A percentile compares a stretch with the other conserved stretches of the same genome.
Evolutionary conservation across 2,888 invertebrate genomes (phyloP).

Genomic region (Nemotelus nigrinus): DNA sequence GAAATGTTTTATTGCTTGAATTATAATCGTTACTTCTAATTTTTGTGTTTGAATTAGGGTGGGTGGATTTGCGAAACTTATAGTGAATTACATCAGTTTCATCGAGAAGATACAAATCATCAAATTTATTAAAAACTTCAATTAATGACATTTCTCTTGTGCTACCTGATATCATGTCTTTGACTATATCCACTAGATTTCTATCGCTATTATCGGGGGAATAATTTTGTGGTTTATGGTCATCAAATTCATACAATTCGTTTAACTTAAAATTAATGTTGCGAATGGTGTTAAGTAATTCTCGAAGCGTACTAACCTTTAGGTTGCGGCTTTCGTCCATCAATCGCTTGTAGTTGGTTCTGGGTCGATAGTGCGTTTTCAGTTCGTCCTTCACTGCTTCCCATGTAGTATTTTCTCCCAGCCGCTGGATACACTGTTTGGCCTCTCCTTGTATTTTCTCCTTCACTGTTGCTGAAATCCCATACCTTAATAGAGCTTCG

Average conservation of each 20-base stretch:
- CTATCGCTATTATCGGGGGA: background rate
- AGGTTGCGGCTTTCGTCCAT: background rate
- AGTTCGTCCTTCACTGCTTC: background rate
- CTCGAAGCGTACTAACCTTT: background rate
- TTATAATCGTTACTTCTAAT: too few species aligned
- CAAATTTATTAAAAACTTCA: constrained; percentile 12
- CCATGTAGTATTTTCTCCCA: background rate
- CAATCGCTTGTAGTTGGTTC: background rate
- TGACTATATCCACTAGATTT: too few species aligned
- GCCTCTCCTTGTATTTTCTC: background rate
- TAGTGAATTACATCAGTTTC: background rate
- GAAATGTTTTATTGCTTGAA: too few species aligned
- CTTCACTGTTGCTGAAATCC: background rate
- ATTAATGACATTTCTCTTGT: background rate
- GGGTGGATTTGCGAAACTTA: too few species aligned
- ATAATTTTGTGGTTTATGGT: background rate
- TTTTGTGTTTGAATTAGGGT: too few species aligned
- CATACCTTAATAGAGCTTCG: background rate
- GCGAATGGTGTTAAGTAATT: background rate
- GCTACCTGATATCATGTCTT: constrained; percentile 9
- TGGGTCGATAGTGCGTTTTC: background rate
- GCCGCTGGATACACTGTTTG: background rate
- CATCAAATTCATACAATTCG: background rate
- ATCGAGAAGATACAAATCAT: background rate
- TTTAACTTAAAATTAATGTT: background rate